A percentile compares a stretch with the other conserved stretches of the same genome.
phyloP scores from a whole-genome alignment of 1,140 invertebrate genomes.

The Conus ventricosus region DNA sequence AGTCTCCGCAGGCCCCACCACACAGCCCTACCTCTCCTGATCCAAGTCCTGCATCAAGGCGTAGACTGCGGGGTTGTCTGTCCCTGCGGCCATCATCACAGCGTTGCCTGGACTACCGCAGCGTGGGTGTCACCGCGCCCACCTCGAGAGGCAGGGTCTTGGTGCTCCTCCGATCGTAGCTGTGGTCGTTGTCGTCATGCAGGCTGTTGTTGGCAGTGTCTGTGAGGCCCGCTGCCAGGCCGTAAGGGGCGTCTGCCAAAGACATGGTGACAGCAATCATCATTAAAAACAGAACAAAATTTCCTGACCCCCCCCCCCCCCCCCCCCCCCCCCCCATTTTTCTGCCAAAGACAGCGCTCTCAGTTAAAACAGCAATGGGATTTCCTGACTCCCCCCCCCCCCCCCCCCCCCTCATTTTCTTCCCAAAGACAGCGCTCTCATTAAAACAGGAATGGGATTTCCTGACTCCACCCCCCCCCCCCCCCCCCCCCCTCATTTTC shows the following conservation, averaged over 20 bases:
- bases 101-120: not conserved
- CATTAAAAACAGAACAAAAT: not conserved
- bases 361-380: too few relatives aligned
- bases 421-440: too few relatives aligned
- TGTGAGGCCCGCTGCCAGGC: not conserved
- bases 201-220: constrained; percentile 23
- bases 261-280: not conserved
- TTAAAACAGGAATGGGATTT: too few relatives aligned
- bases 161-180: constrained; percentile 9
- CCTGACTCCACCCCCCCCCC: too few relatives aligned
- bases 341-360: too few relatives aligned
- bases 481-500: too few relatives aligned
- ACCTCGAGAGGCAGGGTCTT: not conserved
- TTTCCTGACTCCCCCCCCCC: too few relatives aligned
- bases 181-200: constrained; percentile 16
- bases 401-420: too few relatives aligned
- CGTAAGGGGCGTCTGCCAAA: constrained; percentile 9
- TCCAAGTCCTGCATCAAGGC: constrained; percentile 44
- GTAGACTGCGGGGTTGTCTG: constrained; percentile 38
- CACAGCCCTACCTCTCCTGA: constrained; percentile 39
- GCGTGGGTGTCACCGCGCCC: not conserved
- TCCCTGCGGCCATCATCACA: not conserved
- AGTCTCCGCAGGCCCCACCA: too few relatives aligned
- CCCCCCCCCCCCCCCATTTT: too few relatives aligned
- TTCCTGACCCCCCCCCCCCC: too few relatives aligned